These are phyloP conservation scores for Brachystomella parvula DNA, from an alignment of 1,140 invertebrate genomes.

Conservation along the genomic window DNA sequence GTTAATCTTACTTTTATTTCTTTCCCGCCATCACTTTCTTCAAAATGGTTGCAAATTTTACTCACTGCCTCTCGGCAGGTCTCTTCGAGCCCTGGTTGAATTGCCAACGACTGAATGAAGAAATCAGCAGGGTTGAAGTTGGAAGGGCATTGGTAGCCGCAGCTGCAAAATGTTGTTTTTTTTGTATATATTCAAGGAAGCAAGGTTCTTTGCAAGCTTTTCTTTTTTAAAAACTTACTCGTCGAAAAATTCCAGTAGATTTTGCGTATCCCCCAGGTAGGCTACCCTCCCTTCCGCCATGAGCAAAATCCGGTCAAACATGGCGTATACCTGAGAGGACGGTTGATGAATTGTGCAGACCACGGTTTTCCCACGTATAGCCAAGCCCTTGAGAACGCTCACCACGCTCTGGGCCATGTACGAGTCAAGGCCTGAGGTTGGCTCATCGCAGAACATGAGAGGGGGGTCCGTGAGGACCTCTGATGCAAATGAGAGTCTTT, in stretches of 20 bases:
- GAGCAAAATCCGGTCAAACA: conserved; percentile 86
- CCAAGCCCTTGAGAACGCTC: conserved; percentile 69
- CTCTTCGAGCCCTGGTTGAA: conserved; percentile 42
- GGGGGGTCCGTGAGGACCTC: conserved; percentile 74
- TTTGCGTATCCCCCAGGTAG: conserved; percentile 66
- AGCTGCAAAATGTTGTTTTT: too few relatives aligned
- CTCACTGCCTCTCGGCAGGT: conserved; percentile 60
- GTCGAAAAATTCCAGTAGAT: conserved; percentile 73
- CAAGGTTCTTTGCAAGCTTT: conserved; percentile 47
- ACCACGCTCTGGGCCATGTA: conserved; percentile 90
- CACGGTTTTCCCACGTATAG: conserved; percentile 79
- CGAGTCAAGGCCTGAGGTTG: conserved; percentile 69
- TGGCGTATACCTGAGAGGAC: conserved; percentile 81
- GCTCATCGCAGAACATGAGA: conserved; percentile 90
- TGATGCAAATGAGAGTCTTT: conserved; percentile 57
- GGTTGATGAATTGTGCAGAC: conserved; percentile 95
- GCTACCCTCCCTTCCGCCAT: conserved; percentile 88
- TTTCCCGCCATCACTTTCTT: conserved; percentile 51
- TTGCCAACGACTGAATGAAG: conserved; percentile 45
- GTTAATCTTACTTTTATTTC: conserved; percentile 12
- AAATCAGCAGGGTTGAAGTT: conserved; percentile 47
- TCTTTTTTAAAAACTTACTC: conserved; percentile 54
- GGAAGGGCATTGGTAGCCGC: conserved; percentile 54
- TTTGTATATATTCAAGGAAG: conserved; percentile 63
- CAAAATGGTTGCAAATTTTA: conserved; percentile 68